These are phyloP conservation scores for Onychostoma macrolepis DNA, from an alignment of 2,113 vertebrate genomes.

Conservation along the genomic window DNA sequence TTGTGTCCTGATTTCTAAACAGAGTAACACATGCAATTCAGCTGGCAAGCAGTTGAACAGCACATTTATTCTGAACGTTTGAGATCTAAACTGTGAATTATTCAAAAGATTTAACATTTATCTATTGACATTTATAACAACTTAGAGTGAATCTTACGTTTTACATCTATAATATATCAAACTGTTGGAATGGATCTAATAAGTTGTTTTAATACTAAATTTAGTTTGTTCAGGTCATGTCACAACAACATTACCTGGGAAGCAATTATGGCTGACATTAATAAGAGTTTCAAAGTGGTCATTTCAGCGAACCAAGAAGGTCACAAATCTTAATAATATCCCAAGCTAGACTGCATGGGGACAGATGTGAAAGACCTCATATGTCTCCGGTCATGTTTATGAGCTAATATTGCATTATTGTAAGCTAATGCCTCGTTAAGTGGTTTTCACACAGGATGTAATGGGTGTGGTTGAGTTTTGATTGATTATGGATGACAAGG, in stretches of 20 bases:
- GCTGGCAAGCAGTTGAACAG: background rate
- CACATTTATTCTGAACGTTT: background rate
- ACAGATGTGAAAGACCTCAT: slow-evolving; percentile 71
- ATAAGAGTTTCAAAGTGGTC: slow-evolving; percentile 46
- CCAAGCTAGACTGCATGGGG: slow-evolving; percentile 66
- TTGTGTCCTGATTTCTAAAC: slow-evolving; percentile 7
- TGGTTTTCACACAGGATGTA: slow-evolving; percentile 65
- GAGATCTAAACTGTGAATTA: background rate
- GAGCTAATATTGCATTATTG: slow-evolving; percentile 73
- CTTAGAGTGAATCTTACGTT: background rate
- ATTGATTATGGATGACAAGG: slow-evolving; percentile 55
- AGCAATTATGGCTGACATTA: slow-evolving; percentile 37
- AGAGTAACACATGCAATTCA: background rate
- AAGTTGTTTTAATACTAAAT: background rate
- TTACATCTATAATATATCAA: background rate
- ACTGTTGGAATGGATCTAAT: background rate
- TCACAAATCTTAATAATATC: slow-evolving; percentile 62
- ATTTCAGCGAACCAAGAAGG: slow-evolving; percentile 59
- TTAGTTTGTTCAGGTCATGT: slow-evolving; percentile 6
- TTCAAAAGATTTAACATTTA: background rate
- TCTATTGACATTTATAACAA: too few relatives aligned
- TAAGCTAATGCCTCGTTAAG: slow-evolving; percentile 67
- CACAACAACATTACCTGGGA: slow-evolving; percentile 29
- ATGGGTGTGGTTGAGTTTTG: slow-evolving; percentile 65
- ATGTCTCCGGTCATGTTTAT: slow-evolving; percentile 61